phyloP scores from a whole-genome alignment of 2,888 invertebrate species.

The Drosophila nigricruria region DNA sequence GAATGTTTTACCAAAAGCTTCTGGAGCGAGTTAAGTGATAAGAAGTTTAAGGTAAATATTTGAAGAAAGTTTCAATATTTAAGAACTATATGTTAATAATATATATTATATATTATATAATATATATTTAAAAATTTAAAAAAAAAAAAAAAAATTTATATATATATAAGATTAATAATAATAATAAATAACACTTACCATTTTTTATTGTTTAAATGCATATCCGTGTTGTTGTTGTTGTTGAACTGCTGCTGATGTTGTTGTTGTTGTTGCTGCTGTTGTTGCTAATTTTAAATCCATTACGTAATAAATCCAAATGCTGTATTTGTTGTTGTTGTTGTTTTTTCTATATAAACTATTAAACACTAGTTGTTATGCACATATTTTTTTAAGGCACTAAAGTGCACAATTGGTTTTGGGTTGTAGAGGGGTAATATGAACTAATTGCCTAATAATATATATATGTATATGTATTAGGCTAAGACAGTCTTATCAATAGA shows the following conservation, averaged over 20 bases:
- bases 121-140: neutral
- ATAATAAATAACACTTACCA: slow-evolving; percentile 52
- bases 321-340: slow-evolving; percentile 30
- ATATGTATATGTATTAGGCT: slow-evolving; percentile 15
- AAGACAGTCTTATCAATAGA: slow-evolving; percentile 45
- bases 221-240: slow-evolving; percentile 60
- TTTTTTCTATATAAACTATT: slow-evolving; percentile 16
- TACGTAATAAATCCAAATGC: slow-evolving; percentile 74
- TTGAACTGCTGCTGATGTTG: slow-evolving; percentile 20
- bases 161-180: neutral
- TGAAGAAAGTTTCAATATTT: neutral
- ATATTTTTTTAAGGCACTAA: slow-evolving; percentile 34
- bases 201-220: slow-evolving; percentile 68
- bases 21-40: neutral
- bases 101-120: neutral
- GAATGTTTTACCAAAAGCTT: slow-evolving; percentile 21
- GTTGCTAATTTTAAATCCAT: slow-evolving; percentile 73
- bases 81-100: neutral
- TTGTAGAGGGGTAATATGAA: slow-evolving; percentile 29
- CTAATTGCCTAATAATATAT: slow-evolving; percentile 46
- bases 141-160: neutral
- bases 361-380: slow-evolving; percentile 41
- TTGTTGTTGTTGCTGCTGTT: slow-evolving; percentile 25
- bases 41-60: neutral
- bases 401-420: slow-evolving; percentile 23